Conservation (phyloP, 2,113 vertebrate species). For the Eubucco bourcierii region DNA sequence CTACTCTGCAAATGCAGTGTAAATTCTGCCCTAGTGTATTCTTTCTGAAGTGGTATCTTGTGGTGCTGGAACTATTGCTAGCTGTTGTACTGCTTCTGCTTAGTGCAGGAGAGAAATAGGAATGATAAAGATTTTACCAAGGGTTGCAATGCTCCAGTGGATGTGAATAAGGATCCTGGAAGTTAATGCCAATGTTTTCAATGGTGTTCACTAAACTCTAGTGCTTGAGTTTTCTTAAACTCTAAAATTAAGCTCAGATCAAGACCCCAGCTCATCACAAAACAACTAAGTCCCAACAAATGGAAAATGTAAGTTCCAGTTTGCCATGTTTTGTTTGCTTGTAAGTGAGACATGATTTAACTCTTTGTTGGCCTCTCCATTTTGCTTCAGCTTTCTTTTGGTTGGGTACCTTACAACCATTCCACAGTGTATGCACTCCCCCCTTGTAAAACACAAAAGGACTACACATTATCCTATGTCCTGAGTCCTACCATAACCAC, state of each 20-base stretch:
- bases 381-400: neutral
- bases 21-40: neutral
- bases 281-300: neutral
- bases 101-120: neutral
- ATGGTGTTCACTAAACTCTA: neutral
- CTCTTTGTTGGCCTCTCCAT: neutral
- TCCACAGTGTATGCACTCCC: neutral
- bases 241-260: neutral
- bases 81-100: neutral
- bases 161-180: neutral
- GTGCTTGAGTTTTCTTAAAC: neutral
- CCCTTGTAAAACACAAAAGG: neutral
- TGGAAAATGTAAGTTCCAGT: neutral
- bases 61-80: neutral
- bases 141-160: neutral
- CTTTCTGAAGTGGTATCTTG: neutral
- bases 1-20: neutral
- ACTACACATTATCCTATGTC: neutral
- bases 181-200: neutral
- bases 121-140: neutral
- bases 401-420: accelerated
- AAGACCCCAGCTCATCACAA: neutral
- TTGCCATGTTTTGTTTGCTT: neutral
- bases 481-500: neutral
- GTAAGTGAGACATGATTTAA: neutral